phyloP scores from a whole-genome alignment of 2,888 invertebrate genomes.

The Netelia melanura region DNA sequence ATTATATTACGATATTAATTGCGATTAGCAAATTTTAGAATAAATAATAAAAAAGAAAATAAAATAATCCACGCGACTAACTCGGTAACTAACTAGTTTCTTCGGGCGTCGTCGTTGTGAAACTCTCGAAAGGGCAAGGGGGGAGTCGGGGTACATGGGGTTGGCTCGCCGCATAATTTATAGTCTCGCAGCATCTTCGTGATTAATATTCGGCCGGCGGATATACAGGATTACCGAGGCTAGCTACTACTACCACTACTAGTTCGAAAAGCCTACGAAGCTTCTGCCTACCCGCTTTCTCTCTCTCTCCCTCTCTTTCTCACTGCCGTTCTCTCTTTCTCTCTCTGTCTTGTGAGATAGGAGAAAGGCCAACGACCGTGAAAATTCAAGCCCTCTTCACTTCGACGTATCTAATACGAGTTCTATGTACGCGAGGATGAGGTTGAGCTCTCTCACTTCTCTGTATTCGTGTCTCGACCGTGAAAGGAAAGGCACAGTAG shows the following conservation, averaged over 20 bases:
- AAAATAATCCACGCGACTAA: constrained; percentile 1
- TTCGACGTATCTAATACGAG: constrained; percentile 39
- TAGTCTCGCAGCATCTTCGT: constrained; percentile 56
- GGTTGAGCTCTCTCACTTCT: constrained; percentile 28
- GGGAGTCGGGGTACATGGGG: constrained; percentile 25
- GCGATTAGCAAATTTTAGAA: neutral
- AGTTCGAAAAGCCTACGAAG: constrained; percentile 48
- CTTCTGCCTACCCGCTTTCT: constrained; percentile 31
- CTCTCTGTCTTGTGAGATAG: neutral
- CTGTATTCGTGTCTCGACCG: constrained; percentile 49
- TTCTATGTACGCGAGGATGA: constrained; percentile 37
- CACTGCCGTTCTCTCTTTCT: neutral
- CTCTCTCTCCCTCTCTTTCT: constrained; percentile 16
- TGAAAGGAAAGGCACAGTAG: constrained; percentile 47
- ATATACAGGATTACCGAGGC: constrained; percentile 56
- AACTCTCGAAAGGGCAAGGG: constrained; percentile 27
- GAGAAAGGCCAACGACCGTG: constrained; percentile 53
- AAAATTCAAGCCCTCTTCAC: constrained; percentile 57
- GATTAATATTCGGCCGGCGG: constrained; percentile 62
- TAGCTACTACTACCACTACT: constrained; percentile 28
- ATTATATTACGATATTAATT: too few species aligned
- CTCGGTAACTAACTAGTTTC: constrained; percentile 46
- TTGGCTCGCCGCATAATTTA: constrained; percentile 52
- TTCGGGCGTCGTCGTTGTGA: constrained; percentile 20
- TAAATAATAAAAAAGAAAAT: constrained; percentile 11